Evolutionary conservation across 2,113 vertebrate species (phyloP), one percentile per base, ranked within the genome.

Genomic region (Pelmatolapia mariae): DNA sequence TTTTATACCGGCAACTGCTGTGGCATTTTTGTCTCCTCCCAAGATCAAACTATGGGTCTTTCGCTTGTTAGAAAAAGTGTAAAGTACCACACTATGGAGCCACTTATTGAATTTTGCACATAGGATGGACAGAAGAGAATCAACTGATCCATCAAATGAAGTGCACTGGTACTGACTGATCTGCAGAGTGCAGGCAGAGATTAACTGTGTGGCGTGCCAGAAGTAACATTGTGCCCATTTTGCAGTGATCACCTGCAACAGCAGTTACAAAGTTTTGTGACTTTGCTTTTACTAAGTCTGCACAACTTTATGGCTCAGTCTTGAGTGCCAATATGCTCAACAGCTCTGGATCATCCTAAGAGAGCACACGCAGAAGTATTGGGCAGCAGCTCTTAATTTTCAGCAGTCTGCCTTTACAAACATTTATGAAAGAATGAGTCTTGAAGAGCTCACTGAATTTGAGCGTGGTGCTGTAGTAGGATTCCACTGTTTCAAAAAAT

Each of bases 1-100:
- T 47, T 73, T 47, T 18, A 47, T 47, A 16, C 22, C 0, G 8
- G 22, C 40, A 29, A 45, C 4, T 0, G 4, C 40, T 16, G 15
- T 29, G 1, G 5, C 13, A 26, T 45, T 73, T 18, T 0, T 26
- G 68, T 73, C 68, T 73, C 19, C 19, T 68, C 22, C 68, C 40
- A 45, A 40, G 22, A 26, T 73, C 68, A 26, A 45, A 73, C 68
- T 45, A 15, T 13, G 22, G 68, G 9, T 45, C 22, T 18, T 47
- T 47, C 2, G 1, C 68, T 18, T 73, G 4, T 0, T 26, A 73
- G 40, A 29, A 18, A 29, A 47, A 26, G 68, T 7, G 6, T 18
- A 11, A 76, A 47, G 68, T 29, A 18, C 40, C 24, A 76, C 6
- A 76, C 9, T 76, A 29, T 47, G 15, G 40, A 76, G 40, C 22